A percentile compares a stretch with the other conserved stretches of the same genome.
phyloP scores from a whole-genome alignment of 2,113 vertebrate species.

The Odontesthes bonariensis region DNA sequence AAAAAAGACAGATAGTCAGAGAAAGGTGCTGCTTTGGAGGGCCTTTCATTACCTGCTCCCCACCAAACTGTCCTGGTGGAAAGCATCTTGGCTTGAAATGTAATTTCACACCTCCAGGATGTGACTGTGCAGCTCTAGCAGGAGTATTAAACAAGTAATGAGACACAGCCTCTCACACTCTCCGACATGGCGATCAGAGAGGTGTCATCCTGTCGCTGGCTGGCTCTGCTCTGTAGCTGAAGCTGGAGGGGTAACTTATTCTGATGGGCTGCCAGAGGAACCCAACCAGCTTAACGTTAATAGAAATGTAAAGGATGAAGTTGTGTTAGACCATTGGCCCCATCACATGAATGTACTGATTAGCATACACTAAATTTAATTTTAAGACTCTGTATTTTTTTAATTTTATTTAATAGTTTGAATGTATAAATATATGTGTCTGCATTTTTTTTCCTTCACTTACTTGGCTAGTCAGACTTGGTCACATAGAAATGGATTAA shows the following conservation, averaged over 20 bases:
- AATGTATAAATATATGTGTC: background rate
- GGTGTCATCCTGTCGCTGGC: slow-evolving; percentile 70
- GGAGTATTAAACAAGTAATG: slow-evolving; percentile 76
- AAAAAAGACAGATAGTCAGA: slow-evolving; percentile 26
- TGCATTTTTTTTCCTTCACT: background rate
- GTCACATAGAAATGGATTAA: background rate
- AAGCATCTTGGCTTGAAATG: slow-evolving; percentile 71
- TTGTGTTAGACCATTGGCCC: slow-evolving; percentile 6
- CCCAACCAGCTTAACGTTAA: slow-evolving; percentile 36
- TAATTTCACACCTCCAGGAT: slow-evolving; percentile 78
- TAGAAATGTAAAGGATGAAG: slow-evolving; percentile 30
- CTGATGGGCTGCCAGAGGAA: slow-evolving; percentile 33
- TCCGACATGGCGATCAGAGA: slow-evolving; percentile 66
- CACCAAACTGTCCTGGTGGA: slow-evolving; percentile 66
- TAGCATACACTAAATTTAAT: background rate
- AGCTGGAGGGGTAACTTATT: slow-evolving; percentile 47
- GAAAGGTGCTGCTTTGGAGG: slow-evolving; percentile 58
- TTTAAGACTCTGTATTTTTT: background rate
- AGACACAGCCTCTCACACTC: slow-evolving; percentile 68
- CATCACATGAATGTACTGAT: background rate
- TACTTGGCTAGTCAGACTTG: slow-evolving; percentile 3
- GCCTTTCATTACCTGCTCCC: slow-evolving; percentile 66
- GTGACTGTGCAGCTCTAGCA: slow-evolving; percentile 63
- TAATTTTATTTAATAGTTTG: slow-evolving; percentile 2
- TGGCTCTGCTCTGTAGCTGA: slow-evolving; percentile 56